Evolutionary conservation across 2,888 invertebrate genomes (phyloP).

Genomic region (Auanema sp.): DNA sequence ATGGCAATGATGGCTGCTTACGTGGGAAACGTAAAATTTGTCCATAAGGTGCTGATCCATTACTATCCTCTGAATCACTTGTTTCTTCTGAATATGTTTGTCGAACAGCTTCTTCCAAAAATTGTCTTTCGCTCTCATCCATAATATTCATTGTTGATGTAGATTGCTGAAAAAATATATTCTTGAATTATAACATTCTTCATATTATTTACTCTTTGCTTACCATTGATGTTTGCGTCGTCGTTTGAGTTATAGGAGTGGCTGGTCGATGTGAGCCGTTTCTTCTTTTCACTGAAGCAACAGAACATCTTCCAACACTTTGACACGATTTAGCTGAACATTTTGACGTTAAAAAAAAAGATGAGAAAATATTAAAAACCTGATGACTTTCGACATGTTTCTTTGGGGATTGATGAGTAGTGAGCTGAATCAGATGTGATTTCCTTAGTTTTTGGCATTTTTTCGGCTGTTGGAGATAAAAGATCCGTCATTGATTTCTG

Average conservation of each 20-base stretch:
- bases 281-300: slow-evolving; percentile 3
- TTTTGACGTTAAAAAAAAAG: neutral
- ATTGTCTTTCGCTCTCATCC: slow-evolving; percentile 1
- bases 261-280: neutral
- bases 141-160: neutral
- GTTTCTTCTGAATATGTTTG: slow-evolving; percentile 4
- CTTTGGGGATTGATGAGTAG: neutral
- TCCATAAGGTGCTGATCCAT: neutral
- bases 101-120: slow-evolving; percentile 3
- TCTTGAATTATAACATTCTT: no score
- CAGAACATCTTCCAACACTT: slow-evolving; percentile 1
- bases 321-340: neutral
- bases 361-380: neutral
- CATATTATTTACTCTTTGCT: no score
- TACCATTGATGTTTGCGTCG: no score
- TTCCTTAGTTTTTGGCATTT: neutral
- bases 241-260: neutral
- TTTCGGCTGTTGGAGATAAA: neutral
- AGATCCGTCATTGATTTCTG: slow-evolving; percentile 4
- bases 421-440: neutral
- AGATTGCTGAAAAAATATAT: no score
- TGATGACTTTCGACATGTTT: neutral
- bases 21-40: slow-evolving; percentile 4
- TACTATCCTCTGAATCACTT: slow-evolving; percentile 4
- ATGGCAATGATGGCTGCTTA: neutral